Conservation (phyloP, 2,888 invertebrate genomes). For the Drosophila mettleri region DNA sequence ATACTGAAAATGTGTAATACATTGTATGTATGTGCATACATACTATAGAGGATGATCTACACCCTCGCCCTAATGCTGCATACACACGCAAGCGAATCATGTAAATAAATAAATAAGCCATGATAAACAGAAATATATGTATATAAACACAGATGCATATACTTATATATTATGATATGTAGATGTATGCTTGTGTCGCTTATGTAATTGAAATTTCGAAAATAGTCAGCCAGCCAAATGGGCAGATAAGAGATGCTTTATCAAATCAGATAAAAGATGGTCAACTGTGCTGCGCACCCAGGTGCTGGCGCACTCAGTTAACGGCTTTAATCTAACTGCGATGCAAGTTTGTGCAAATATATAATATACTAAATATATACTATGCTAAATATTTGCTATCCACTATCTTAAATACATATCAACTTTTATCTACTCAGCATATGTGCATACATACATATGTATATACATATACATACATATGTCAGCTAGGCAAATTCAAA, state of each 20-base stretch:
- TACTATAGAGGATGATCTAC: conserved; percentile 8
- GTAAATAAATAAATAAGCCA: conserved; percentile 37
- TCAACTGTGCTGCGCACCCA: background rate
- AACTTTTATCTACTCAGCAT: background rate
- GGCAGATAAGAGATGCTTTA: conserved; percentile 14
- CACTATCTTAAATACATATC: conserved; percentile 1
- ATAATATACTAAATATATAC: too few species aligned
- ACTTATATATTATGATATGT: background rate
- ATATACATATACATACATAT: background rate
- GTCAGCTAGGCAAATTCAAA: background rate
- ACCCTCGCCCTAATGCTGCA: conserved; percentile 25
- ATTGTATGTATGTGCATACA: background rate
- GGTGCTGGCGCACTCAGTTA: conserved; percentile 1
- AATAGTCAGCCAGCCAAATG: background rate
- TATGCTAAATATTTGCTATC: background rate
- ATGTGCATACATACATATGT: background rate
- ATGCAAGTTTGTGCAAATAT: conserved; percentile 2
- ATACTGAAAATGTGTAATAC: conserved; percentile 23
- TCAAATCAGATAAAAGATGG: conserved; percentile 7
- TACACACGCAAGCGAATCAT: conserved; percentile 4
- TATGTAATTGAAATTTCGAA: conserved; percentile 34
- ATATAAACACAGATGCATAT: background rate
- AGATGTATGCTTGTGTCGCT: background rate
- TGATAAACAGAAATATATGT: conserved; percentile 17
- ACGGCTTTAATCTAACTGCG: background rate